These are phyloP conservation scores for Sinotaia quadrata DNA, from an alignment of 2,888 invertebrate species.

Conservation along the genomic window DNA sequence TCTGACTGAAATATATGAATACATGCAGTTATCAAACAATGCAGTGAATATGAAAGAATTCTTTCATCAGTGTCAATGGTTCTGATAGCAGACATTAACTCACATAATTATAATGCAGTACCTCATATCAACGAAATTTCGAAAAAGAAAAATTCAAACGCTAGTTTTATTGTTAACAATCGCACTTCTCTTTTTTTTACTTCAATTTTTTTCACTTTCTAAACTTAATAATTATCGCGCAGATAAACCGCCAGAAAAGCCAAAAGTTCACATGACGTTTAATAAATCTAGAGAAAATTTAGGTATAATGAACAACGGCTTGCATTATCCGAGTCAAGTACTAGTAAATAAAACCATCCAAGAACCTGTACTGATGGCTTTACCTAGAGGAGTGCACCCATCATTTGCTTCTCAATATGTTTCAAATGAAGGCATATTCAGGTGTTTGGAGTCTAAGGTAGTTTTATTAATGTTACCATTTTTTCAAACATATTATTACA, in stretches of 20 bases:
- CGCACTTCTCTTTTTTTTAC: constrained; percentile 31
- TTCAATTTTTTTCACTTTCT: constrained; percentile 36
- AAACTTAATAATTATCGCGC: background rate
- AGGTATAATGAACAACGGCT: background rate
- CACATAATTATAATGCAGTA: too few relatives aligned
- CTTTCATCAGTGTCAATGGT: too few relatives aligned
- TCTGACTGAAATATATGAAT: too few relatives aligned
- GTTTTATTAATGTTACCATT: background rate
- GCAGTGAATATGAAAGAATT: too few relatives aligned
- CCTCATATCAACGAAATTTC: background rate
- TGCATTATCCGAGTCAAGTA: too few relatives aligned
- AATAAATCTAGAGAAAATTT: background rate
- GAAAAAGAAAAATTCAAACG: constrained; percentile 31
- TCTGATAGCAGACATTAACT: too few relatives aligned
- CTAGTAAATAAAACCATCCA: background rate
- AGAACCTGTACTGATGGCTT: background rate
- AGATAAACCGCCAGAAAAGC: background rate
- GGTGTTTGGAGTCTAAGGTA: constrained; percentile 53
- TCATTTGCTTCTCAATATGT: constrained; percentile 29
- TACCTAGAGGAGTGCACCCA: constrained; percentile 25
- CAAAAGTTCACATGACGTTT: background rate
- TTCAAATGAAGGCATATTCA: constrained; percentile 44
- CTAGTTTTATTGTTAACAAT: constrained; percentile 26
- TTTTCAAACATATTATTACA: background rate
- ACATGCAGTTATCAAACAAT: too few relatives aligned